A percentile compares a stretch with the other conserved stretches of the same genome.
phyloP scores from a whole-genome alignment of 2,113 vertebrate genomes.

The Tragelaphus buxtoni region DNA sequence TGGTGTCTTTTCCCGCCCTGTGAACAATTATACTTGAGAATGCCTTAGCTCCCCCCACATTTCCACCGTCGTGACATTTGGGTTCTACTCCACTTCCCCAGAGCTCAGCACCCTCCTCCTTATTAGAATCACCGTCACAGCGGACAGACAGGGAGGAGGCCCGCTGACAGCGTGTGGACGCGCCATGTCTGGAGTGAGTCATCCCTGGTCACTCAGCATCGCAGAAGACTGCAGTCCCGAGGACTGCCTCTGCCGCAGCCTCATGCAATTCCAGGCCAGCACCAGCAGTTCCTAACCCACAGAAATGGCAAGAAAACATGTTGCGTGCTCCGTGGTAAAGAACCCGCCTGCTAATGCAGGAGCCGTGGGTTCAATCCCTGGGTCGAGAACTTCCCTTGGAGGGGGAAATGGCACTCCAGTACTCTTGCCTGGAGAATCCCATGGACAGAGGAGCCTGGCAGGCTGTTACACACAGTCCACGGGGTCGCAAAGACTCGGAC shows the following conservation, averaged over 20 bases:
- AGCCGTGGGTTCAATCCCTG: not conserved
- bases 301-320: accelerated
- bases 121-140: not conserved
- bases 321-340: not conserved
- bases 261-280: accelerated
- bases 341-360: not conserved
- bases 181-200: accelerated
- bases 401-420: not conserved
- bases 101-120: not conserved
- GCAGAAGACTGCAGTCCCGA: not conserved
- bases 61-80: accelerated
- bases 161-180: accelerated
- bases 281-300: accelerated
- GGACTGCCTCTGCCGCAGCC: not conserved
- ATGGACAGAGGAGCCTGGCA: not conserved
- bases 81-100: not conserved
- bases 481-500: not conserved
- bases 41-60: not conserved
- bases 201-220: not conserved
- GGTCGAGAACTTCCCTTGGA: not conserved
- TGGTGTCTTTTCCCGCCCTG: not conserved
- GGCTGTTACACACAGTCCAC: not conserved
- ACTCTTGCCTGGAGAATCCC: not conserved
- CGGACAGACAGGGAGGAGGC: not conserved
- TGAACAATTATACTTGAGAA: not conserved